These are phyloP conservation scores for Enteromius treurensis DNA, from an alignment of 2,797 vertebrate genomes.

Conservation along the genomic window DNA sequence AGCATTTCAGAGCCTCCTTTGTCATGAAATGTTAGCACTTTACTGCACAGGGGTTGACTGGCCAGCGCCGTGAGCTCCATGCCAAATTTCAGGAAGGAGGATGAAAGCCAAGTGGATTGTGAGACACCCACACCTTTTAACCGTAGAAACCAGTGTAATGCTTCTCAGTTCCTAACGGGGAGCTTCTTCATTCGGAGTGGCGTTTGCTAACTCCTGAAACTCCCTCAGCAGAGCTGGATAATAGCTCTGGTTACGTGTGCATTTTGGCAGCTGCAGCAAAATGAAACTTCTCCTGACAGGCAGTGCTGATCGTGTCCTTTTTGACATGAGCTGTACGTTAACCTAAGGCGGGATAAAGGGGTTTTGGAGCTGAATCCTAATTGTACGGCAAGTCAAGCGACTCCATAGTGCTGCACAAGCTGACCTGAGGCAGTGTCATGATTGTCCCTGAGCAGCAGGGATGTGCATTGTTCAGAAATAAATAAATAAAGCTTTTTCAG, in stretches of 20 bases:
- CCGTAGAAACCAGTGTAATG: slow-evolving; percentile 32
- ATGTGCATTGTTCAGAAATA: neutral
- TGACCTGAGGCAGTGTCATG: slow-evolving; percentile 16
- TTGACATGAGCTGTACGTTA: slow-evolving; percentile 25
- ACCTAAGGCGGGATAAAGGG: slow-evolving; percentile 35
- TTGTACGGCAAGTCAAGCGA: slow-evolving; percentile 23
- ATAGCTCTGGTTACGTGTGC: slow-evolving; percentile 43
- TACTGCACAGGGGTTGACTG: slow-evolving; percentile 51
- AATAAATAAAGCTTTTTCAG: neutral
- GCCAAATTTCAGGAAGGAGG: slow-evolving; percentile 57
- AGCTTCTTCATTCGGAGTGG: slow-evolving; percentile 42
- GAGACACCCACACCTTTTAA: slow-evolving; percentile 54
- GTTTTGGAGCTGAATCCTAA: slow-evolving; percentile 39
- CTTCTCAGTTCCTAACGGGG: slow-evolving; percentile 48
- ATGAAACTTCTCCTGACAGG: slow-evolving; percentile 53
- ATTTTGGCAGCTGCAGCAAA: slow-evolving; percentile 48
- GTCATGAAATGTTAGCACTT: slow-evolving; percentile 66
- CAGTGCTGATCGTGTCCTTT: slow-evolving; percentile 50
- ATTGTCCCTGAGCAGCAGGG: slow-evolving; percentile 24
- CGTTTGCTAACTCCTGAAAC: slow-evolving; percentile 47
- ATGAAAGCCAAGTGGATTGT: slow-evolving; percentile 56
- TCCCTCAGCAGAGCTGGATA: slow-evolving; percentile 50
- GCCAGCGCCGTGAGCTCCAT: slow-evolving; percentile 35
- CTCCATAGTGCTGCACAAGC: slow-evolving; percentile 3
- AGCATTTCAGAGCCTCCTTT: slow-evolving; percentile 67